phyloP scores from a whole-genome alignment of 2,797 vertebrate species.

The Hypotaenidia philippensis region DNA sequence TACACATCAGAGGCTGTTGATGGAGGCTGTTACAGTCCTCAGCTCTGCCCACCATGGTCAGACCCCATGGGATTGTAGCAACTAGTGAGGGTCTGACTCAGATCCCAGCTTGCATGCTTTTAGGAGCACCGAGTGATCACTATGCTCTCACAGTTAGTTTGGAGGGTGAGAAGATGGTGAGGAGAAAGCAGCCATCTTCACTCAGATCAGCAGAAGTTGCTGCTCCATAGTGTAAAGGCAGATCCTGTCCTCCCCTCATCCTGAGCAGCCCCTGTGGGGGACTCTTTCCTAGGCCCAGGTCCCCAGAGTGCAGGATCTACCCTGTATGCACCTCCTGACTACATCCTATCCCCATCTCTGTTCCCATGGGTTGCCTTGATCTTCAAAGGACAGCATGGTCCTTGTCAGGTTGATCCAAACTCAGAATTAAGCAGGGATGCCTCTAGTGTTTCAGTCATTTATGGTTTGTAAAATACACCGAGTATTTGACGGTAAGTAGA shows the following conservation, averaged over 20 bases:
- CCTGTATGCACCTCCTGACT: background rate
- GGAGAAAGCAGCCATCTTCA: background rate
- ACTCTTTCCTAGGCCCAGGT: background rate
- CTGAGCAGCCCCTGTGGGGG: background rate
- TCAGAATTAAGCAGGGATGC: background rate
- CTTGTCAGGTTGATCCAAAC: background rate
- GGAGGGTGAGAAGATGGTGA: background rate
- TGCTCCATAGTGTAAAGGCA: background rate
- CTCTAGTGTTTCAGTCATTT: background rate
- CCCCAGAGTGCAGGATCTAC: too few species aligned
- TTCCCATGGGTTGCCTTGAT: background rate
- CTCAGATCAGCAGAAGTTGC: background rate
- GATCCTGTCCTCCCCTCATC: fast-evolving
- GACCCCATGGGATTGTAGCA: background rate
- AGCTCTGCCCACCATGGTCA: background rate
- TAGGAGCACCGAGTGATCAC: background rate
- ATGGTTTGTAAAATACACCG: background rate
- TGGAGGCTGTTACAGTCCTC: background rate
- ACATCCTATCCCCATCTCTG: background rate
- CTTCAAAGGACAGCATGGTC: background rate
- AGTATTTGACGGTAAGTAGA: background rate
- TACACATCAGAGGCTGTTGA: background rate
- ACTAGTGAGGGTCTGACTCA: background rate
- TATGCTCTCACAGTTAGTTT: too few species aligned
- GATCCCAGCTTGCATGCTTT: background rate